These are phyloP conservation scores for Aythya baeri DNA, from an alignment of 2,113 vertebrate genomes.

Conservation along the genomic window DNA sequence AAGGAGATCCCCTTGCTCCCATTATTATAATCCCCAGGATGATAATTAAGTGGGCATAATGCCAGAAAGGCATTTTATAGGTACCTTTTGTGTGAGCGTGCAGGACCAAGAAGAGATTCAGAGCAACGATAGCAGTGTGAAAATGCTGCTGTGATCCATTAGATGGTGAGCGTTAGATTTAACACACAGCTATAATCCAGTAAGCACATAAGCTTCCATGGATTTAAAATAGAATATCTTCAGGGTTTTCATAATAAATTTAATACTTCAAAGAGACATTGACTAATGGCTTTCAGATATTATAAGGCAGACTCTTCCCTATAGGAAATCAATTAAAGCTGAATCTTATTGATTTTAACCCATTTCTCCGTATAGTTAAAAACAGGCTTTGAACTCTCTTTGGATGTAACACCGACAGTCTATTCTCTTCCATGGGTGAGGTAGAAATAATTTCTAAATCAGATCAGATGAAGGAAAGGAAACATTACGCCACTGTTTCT, in stretches of 20 bases:
- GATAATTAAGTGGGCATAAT: slow-evolving; percentile 39
- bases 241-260: slow-evolving; percentile 51
- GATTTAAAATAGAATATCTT: slow-evolving; percentile 52
- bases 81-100: not conserved
- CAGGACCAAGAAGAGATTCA: slow-evolving; percentile 25
- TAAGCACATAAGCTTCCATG: slow-evolving; percentile 35
- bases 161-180: slow-evolving; percentile 19
- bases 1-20: not conserved
- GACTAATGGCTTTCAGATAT: slow-evolving; percentile 61
- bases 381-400: slow-evolving; percentile 30
- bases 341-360: slow-evolving; percentile 60
- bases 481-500: slow-evolving; percentile 24
- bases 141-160: slow-evolving; percentile 38
- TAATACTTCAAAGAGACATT: slow-evolving; percentile 67
- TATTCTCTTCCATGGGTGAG: not conserved
- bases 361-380: slow-evolving; percentile 9
- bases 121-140: slow-evolving; percentile 17
- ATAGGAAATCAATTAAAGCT: slow-evolving; percentile 71
- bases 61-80: slow-evolving; percentile 13
- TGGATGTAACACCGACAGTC: not conserved
- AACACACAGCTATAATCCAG: slow-evolving; percentile 37
- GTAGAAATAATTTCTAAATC: slow-evolving; percentile 37
- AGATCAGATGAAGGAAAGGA: slow-evolving; percentile 47
- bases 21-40: slow-evolving; percentile 25
- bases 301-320: slow-evolving; percentile 16